Evolutionary conservation across 1,140 invertebrate genomes (phyloP), one percentile per base, ranked within the genome.

Genomic region (Anastatus disparis): DNA sequence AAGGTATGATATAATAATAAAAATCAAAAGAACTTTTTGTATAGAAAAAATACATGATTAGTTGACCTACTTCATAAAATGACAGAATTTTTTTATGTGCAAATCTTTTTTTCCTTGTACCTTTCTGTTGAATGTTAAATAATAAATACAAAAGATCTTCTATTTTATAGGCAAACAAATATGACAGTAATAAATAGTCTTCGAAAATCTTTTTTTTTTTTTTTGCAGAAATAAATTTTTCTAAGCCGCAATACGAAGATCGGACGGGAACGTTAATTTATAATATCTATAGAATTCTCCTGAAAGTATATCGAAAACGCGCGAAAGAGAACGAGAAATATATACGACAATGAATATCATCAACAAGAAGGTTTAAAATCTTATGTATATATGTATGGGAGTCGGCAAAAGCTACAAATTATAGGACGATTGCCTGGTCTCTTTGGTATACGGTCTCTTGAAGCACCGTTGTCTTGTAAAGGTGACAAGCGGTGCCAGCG

Each of bases 391-490:
- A 27, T n/a, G n/a, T n/a, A n/a, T 59, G 62, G n/a, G 68, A 70
- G 74, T 74, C 75, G 77, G 75, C 67, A 55, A 50, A 76, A 71
- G 76, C 77, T 74, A 76, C 81, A 84, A 85, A 84, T 84, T 83
- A 83, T 78, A 84, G 82, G 73, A n/a, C 76, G 79, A 80, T 81
- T 75, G 73, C 69, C 61, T 58, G 26, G 20, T 61, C 73, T 80
- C 74, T 63, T 24, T 55, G n/a, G n/a, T n/a, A n/a, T n/a, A n/a
- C n/a, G 29, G 55, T 58, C 59, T 55, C 31, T 31, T 24, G n/a
- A 22, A 15, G 40, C 13, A 38, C 52, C 68, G 68, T 44, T 65
- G 56, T 70, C 69, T 56, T 24, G 20, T n/a, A 9, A 24, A 65
- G 81, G 80, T 79, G 82, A 84, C 82, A 82, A 79, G 79, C 71